phyloP scores from a whole-genome alignment of 1,140 invertebrate species.

The Heterodera schachtii region DNA sequence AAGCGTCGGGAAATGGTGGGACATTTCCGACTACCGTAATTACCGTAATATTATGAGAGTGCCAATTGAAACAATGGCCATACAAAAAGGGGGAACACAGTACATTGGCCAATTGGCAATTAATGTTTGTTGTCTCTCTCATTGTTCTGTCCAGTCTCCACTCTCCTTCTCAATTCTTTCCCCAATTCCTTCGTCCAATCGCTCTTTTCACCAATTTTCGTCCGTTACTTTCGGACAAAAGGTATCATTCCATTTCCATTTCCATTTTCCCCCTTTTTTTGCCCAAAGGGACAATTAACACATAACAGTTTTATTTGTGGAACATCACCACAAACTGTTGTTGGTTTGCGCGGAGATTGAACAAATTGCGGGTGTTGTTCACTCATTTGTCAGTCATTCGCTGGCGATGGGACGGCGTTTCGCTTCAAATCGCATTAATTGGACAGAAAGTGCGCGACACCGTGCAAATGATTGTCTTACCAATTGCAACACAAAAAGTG shows the following conservation, averaged over 20 bases:
- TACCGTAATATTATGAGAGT: background rate
- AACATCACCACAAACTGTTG: background rate
- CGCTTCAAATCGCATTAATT: constrained; percentile 15
- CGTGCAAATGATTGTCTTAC: background rate
- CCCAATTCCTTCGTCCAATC: background rate
- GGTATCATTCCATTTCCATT: background rate
- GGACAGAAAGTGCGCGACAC: constrained; percentile 6
- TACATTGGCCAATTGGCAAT: too few relatives aligned
- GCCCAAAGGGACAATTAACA: background rate
- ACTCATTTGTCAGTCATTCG: too few relatives aligned
- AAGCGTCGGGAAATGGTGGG: background rate
- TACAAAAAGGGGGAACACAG: background rate
- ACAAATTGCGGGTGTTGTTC: too few relatives aligned
- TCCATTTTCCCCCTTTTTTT: background rate
- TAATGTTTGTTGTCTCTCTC: too few relatives aligned
- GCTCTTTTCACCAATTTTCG: background rate
- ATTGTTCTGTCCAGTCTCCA: too few relatives aligned
- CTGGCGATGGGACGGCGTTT: too few relatives aligned
- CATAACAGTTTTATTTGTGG: background rate
- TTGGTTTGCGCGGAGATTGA: background rate
- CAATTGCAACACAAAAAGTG: background rate
- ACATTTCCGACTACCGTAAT: background rate
- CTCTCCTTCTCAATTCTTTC: too few relatives aligned
- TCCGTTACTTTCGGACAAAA: background rate
- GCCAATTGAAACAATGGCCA: background rate